phyloP scores from a whole-genome alignment of 2,888 invertebrate genomes.

The Microplitis manilae region DNA sequence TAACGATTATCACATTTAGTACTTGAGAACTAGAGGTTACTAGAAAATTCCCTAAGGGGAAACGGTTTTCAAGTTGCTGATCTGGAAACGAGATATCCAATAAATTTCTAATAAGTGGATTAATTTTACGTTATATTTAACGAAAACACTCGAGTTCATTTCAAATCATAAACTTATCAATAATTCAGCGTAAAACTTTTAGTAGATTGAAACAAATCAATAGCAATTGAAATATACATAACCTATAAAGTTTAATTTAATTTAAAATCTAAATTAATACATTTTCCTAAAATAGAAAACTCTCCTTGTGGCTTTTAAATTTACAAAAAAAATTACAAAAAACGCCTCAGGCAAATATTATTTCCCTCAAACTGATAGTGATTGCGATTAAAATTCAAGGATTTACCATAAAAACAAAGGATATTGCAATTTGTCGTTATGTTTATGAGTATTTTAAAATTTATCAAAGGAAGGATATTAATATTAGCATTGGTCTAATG shows the following conservation, averaged over 20 bases:
- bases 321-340: too few relatives aligned
- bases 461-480: not conserved
- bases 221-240: not conserved
- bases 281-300: too few relatives aligned
- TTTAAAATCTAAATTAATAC: too few relatives aligned
- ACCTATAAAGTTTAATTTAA: too few relatives aligned
- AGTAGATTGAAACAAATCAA: not conserved
- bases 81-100: slow-evolving; percentile 4
- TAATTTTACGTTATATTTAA: slow-evolving; percentile 7
- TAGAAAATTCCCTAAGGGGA: slow-evolving; percentile 18
- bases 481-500: not conserved
- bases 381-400: too few relatives aligned
- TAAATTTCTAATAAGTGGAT: not conserved
- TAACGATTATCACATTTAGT: slow-evolving; percentile 59
- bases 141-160: not conserved
- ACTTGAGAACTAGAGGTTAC: slow-evolving; percentile 48
- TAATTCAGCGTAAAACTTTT: not conserved
- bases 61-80: slow-evolving; percentile 11
- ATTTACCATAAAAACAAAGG: too few relatives aligned
- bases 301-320: too few relatives aligned
- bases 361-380: too few relatives aligned
- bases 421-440: too few relatives aligned
- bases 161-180: not conserved
- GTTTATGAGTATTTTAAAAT: not conserved
- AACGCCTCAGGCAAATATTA: too few relatives aligned